Percentiles rank a stretch among this genome's conserved stretches.
These are phyloP conservation scores for Hylaeus anthracinus DNA, from an alignment of 1,140 invertebrate genomes.

Conservation along the genomic window DNA sequence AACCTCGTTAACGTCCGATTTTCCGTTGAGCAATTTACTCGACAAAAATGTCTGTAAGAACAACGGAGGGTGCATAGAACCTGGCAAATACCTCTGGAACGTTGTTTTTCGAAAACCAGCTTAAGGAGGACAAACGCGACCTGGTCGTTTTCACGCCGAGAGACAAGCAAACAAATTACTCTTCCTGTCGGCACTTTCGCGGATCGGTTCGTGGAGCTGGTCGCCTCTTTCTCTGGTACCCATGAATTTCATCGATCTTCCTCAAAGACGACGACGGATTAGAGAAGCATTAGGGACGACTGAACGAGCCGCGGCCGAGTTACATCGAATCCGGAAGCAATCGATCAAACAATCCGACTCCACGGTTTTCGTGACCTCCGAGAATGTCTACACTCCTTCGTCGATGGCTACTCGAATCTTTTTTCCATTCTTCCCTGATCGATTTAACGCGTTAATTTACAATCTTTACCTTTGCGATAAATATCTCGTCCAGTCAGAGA, in stretches of 20 bases:
- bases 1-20: not conserved
- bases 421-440: too few species aligned
- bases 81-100: constrained; percentile 7
- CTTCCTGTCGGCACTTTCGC: not conserved
- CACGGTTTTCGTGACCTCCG: not conserved
- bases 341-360: constrained; percentile 49
- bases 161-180: constrained; percentile 34
- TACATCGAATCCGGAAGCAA: constrained; percentile 31
- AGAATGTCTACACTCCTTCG: not conserved
- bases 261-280: constrained; percentile 8
- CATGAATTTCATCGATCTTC: constrained; percentile 38
- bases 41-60: not conserved
- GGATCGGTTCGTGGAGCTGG: not conserved
- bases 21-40: not conserved
- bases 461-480: too few species aligned
- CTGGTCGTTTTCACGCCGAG: not conserved
- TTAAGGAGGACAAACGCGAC: not conserved
- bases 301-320: not conserved
- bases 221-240: not conserved
- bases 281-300: constrained; percentile 17
- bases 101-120: constrained; percentile 22
- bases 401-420: too few species aligned
- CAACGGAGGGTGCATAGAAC: not conserved
- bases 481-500: too few species aligned
- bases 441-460: too few species aligned